phyloP scores from a whole-genome alignment of 2,888 invertebrate genomes.

The Pammene aurita region DNA sequence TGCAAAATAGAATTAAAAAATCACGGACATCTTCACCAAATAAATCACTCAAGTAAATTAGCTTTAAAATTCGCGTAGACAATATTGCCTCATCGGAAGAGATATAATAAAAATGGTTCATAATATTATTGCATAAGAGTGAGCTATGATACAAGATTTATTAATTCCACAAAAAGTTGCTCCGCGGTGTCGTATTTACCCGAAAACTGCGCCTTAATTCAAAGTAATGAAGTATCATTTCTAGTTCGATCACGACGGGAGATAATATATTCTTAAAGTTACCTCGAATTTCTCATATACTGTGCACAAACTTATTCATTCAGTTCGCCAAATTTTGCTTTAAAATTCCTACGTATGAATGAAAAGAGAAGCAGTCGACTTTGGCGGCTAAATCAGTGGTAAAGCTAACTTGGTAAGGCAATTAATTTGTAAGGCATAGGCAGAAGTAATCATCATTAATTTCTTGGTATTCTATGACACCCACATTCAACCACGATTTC shows the following conservation, averaged over 20 bases:
- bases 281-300: slow-evolving; percentile 14
- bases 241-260: background rate
- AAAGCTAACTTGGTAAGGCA: slow-evolving; percentile 23
- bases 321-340: background rate
- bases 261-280: slow-evolving; percentile 6
- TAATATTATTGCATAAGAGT: slow-evolving; percentile 46
- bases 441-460: slow-evolving; percentile 48
- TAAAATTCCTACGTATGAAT: background rate
- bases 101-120: slow-evolving; percentile 44
- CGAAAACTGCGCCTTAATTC: background rate
- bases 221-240: background rate
- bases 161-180: background rate
- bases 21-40: slow-evolving; percentile 35
- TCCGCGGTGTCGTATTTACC: background rate
- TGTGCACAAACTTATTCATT: slow-evolving; percentile 9
- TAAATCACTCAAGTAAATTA: slow-evolving; percentile 39
- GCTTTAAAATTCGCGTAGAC: slow-evolving; percentile 38
- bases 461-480: slow-evolving; percentile 48
- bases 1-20: slow-evolving; percentile 30
- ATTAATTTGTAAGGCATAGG: slow-evolving; percentile 33
- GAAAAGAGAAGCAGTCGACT: background rate
- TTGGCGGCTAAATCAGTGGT: background rate
- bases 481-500: slow-evolving; percentile 57
- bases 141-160: slow-evolving; percentile 38
- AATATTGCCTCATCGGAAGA: slow-evolving; percentile 43